Conservation (phyloP, 2,888 invertebrate genomes). For the Apodemia zela region DNA sequence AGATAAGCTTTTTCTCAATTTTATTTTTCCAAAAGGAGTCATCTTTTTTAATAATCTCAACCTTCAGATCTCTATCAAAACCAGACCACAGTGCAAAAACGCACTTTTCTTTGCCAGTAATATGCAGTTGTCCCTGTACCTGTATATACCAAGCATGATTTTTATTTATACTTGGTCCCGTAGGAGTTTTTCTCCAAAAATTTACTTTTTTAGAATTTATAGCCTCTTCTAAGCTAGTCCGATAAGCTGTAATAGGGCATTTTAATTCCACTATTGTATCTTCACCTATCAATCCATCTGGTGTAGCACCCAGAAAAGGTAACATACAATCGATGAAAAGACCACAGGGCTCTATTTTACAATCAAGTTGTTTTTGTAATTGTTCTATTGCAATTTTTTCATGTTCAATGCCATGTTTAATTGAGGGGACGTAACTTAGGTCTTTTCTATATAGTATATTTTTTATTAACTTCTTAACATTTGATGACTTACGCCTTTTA, state of each 20-base stretch:
- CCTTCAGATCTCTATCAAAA: not conserved
- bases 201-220: not conserved
- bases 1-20: not conserved
- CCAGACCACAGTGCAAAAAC: slow-evolving; percentile 13
- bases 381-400: slow-evolving; percentile 4
- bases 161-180: not conserved
- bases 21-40: slow-evolving; percentile 2
- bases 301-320: slow-evolving; percentile 4
- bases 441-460: not conserved
- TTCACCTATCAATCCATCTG: slow-evolving; percentile 1
- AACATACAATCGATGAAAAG: not conserved
- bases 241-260: slow-evolving; percentile 1
- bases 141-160: slow-evolving; percentile 14
- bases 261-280: slow-evolving; percentile 11
- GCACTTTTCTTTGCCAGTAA: not conserved
- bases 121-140: slow-evolving; percentile 3
- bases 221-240: not conserved
- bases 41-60: not conserved
- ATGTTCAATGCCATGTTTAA: not conserved
- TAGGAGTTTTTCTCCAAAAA: not conserved
- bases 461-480: not conserved
- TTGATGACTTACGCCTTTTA: not conserved
- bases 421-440: not conserved
- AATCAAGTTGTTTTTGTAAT: slow-evolving; percentile 4
- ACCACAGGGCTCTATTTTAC: slow-evolving; percentile 1